phyloP scores from a whole-genome alignment of 2,888 invertebrate genomes.

The Panopea generosa region DNA sequence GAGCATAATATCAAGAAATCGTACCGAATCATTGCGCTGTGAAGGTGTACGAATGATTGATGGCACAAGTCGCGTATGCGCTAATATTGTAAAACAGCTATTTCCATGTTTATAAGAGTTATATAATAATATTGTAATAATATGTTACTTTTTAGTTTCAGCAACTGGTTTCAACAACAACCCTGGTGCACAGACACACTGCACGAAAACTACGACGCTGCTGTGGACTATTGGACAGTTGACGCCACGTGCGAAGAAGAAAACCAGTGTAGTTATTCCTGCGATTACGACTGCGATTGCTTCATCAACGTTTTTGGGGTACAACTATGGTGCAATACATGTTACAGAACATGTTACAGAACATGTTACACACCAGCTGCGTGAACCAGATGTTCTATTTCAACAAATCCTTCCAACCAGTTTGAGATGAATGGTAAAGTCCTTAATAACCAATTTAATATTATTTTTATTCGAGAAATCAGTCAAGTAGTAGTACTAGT shows the following conservation, averaged over 20 bases:
- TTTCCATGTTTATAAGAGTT: too few species aligned
- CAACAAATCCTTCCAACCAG: not conserved
- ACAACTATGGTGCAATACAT: not conserved
- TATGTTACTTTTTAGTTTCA: too few species aligned
- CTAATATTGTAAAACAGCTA: too few species aligned
- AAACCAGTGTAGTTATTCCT: not conserved
- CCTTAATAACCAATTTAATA: too few species aligned
- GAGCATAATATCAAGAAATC: too few species aligned
- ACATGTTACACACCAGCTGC: not conserved
- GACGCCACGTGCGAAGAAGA: not conserved
- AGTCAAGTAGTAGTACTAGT: too few species aligned
- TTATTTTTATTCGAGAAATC: too few species aligned
- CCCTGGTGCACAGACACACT: not conserved
- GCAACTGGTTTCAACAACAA: constrained; percentile 2
- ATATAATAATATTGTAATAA: too few species aligned
- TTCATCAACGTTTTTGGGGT: not conserved
- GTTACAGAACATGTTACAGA: not conserved
- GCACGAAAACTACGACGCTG: not conserved
- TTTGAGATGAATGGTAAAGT: not conserved
- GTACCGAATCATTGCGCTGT: too few species aligned
- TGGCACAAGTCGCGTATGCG: too few species aligned
- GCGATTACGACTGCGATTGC: not conserved
- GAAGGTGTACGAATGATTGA: too few species aligned
- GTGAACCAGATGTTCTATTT: not conserved
- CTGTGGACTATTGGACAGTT: not conserved